Evolutionary conservation across 2,888 invertebrate species (phyloP), one percentile per base, ranked within the genome.

Genomic region (Leistus spinibarbis): DNA sequence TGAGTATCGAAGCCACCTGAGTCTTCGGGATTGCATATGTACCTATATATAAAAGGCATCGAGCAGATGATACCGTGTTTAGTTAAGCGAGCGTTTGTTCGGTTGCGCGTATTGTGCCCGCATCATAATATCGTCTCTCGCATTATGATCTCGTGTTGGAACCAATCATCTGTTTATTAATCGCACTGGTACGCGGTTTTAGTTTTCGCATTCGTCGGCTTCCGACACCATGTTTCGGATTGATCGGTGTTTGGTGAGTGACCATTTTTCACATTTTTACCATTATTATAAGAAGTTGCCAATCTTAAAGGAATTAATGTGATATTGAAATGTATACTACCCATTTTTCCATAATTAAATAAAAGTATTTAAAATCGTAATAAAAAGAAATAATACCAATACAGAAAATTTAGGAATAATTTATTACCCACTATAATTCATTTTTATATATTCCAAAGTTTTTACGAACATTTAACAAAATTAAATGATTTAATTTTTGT

Each of bases 51-150:
- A 73, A 73, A 57, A 54, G 20, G n/a, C 57, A 17, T 23, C 40
- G 23, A 16, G 73, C 67, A 73, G 73, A 73, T 57, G 73, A 73
- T 73, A 19, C 73, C 27, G 22, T 20, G 17, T 16, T 53, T 60
- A 73, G 73, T 73, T 66, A 23, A 73, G 73, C 73, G 73, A 73
- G 73, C 73, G 73, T 23, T 67, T 73, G 67, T 22, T 60, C 60
- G 22, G 71, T 71, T 73, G 67, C 63, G 40, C 60, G 70, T 70
- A 62, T 70, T 57, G 70, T 70, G 63, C n/a, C n/a, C n/a, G n/a
- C n/a, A 20, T 17, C 22, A 66, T 16, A 20, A 13, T 70, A 19
- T 13, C 27, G 9, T 13, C 2, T 10, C 40, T 16, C 53, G 1
- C 66, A 69, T 9, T 56, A 23, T 57, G 57, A 40, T 68, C 19